phyloP scores from a whole-genome alignment of 2,113 vertebrate species.

The Gnathonemus echidnorhynchus region DNA sequence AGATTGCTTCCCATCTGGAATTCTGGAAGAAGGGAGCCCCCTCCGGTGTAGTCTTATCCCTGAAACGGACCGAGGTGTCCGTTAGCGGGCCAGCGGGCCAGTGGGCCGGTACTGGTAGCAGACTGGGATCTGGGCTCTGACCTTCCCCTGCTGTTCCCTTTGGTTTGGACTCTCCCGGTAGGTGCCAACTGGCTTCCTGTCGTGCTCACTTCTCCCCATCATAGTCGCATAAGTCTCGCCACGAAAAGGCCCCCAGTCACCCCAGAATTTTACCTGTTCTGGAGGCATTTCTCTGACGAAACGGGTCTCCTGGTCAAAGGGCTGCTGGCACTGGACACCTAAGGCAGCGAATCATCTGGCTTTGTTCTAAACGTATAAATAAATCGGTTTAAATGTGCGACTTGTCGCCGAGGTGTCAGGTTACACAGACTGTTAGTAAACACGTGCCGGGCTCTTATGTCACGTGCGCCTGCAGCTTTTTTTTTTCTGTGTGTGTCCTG shows the following conservation, averaged over 20 bases:
- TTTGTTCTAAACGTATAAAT: background rate
- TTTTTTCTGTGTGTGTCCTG: background rate
- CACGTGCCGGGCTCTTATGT: background rate
- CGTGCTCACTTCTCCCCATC: background rate
- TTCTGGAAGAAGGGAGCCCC: background rate
- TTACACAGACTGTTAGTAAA: background rate
- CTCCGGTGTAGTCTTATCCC: background rate
- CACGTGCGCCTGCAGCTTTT: background rate
- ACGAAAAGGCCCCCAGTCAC: background rate
- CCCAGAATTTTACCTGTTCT: background rate
- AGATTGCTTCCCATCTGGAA: background rate
- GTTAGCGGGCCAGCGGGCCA: background rate
- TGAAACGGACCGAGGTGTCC: background rate
- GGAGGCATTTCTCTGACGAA: background rate
- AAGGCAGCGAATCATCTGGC: background rate
- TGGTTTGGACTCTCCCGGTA: background rate
- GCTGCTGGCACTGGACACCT: background rate
- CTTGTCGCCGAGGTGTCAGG: background rate
- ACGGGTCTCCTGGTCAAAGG: background rate
- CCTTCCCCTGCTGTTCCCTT: background rate
- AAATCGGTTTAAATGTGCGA: background rate
- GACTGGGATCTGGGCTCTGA: background rate
- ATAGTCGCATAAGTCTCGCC: background rate
- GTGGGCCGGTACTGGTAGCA: background rate
- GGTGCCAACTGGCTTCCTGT: slow-evolving; percentile 1